Evolutionary conservation across 2,888 invertebrate genomes (phyloP), one percentile per base, ranked within the genome.

Genomic region (Lithophane leautieri): DNA sequence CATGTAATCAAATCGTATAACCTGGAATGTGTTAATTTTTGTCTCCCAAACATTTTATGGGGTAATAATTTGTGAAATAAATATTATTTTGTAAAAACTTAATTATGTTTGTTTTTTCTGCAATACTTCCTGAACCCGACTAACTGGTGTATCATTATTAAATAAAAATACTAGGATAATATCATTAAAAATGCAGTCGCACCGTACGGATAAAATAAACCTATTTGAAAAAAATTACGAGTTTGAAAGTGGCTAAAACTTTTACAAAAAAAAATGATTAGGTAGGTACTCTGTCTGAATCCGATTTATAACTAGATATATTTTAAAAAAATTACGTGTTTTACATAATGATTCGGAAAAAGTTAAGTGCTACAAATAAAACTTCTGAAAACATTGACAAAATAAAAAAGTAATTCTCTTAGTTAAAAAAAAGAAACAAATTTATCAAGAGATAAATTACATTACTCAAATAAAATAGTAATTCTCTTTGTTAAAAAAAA

Each of bases 1-100:
- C 90, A 93, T 96, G 94, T 95, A 96, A 95, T 93, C 95, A 71
- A 89, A 78, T 81, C 89, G 83, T 90, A 93, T 94, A 93, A 92
- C 90, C 94, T 91, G 94, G 94, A 93, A 95, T 96, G 93, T 95
- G 94, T 96, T 91, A 91, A 87, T 90, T 82, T 88, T 90, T 91
- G 81, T 89, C 91, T 89, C 92, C 89, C 83, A 79, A 88, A 84
- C 83, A 90, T 89, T 92, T 90, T 83, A 90, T 88, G 92, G 90
- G 92, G 87, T 84, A 88, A 77, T 85, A 74, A 90, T 92, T 92
- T 94, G 90, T 94, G 92, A 93, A 95, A 95, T 95, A 95, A 95
- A 95, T 90, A 92, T 93, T 93, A 94, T 94, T 94, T 93, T 94
- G 89, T 93, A 93, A 92, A 90, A 91, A 90, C 74, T 71, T 78